Evolutionary conservation across 2,113 vertebrate genomes (phyloP).

Genomic region (Eurypyga helias): DNA sequence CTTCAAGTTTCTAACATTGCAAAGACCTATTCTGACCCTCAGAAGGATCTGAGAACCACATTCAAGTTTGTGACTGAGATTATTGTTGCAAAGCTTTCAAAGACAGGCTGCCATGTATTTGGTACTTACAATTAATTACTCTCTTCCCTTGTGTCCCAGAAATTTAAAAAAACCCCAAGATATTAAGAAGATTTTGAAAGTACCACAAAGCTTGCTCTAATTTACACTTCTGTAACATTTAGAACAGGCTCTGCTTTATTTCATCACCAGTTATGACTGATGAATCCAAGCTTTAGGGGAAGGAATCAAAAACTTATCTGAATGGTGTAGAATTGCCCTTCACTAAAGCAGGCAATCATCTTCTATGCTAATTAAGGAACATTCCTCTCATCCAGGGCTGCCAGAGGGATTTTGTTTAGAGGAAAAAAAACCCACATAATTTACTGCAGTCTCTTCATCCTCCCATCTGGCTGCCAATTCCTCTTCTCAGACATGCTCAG

Average conservation of each 20-base stretch:
- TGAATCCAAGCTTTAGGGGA: neutral
- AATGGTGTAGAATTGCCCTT: neutral
- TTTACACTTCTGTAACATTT: neutral
- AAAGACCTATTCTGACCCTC: neutral
- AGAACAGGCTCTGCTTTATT: neutral
- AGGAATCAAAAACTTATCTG: neutral
- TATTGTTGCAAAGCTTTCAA: neutral
- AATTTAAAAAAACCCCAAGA: neutral
- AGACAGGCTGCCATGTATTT: neutral
- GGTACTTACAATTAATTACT: neutral
- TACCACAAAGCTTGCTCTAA: neutral
- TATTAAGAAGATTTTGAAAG: neutral
- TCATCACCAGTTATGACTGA: neutral
- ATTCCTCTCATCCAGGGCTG: neutral
- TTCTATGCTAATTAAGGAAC: constrained; percentile 32
- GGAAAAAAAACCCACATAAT: neutral
- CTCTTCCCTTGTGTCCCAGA: neutral
- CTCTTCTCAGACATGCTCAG: neutral
- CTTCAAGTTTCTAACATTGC: neutral
- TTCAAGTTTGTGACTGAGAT: neutral
- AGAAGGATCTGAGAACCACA: neutral
- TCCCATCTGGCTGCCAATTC: neutral
- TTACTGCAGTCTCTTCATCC: neutral
- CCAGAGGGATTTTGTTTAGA: constrained; percentile 2
- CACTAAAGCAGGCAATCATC: neutral